Conservation (phyloP, 2,797 vertebrate genomes). For the Adelosebastes latens region DNA sequence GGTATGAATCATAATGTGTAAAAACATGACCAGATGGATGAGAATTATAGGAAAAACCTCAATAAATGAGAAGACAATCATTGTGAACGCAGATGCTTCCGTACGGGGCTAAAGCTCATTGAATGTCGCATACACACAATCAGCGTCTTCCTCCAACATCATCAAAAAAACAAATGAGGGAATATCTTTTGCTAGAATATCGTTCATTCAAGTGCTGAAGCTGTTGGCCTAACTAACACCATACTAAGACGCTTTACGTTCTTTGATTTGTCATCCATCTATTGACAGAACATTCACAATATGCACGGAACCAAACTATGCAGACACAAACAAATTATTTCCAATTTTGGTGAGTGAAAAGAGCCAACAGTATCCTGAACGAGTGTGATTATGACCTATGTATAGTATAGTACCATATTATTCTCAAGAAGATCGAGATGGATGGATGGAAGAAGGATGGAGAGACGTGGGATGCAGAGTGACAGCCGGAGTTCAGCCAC, state of each 20-base stretch:
- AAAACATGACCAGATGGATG: not conserved
- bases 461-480: constrained; percentile 43
- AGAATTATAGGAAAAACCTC: not conserved
- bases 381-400: constrained; percentile 80
- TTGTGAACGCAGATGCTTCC: too few species aligned
- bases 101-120: too few species aligned
- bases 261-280: not conserved
- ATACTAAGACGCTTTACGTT: not conserved
- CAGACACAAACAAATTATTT: not conserved
- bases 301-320: not conserved
- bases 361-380: not conserved
- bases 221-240: not conserved
- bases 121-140: too few species aligned
- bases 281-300: not conserved
- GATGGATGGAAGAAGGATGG: constrained; percentile 44
- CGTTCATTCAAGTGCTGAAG: fast-evolving
- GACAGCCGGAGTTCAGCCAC: constrained; percentile 87
- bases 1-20: not conserved
- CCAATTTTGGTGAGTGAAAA: not conserved
- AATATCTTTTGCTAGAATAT: too few species aligned
- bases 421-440: constrained; percentile 78
- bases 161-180: not conserved
- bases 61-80: too few species aligned
- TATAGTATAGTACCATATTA: constrained; percentile 58
- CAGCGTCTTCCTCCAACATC: not conserved